Conservation (phyloP, 2,113 vertebrate genomes). For the Mesitornis unicolor region DNA sequence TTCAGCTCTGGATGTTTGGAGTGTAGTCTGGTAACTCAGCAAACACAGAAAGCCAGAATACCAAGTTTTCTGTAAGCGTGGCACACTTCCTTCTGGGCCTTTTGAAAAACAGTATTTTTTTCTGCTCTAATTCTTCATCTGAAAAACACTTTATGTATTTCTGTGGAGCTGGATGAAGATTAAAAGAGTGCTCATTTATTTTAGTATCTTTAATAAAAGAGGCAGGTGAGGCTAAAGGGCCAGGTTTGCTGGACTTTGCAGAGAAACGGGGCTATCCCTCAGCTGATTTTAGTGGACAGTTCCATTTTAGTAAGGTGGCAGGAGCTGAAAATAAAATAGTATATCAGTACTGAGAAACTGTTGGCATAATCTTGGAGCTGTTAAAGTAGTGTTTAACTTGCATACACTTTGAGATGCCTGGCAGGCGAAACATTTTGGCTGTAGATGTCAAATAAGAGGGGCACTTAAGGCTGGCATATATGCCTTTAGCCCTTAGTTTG, state of each 20-base stretch:
- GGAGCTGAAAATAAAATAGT: neutral
- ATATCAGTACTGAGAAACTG: neutral
- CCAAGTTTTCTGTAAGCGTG: neutral
- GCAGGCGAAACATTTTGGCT: neutral
- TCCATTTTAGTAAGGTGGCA: neutral
- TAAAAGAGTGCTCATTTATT: neutral
- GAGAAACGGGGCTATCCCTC: neutral
- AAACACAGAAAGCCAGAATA: neutral
- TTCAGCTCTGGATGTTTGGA: neutral
- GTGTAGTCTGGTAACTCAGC: neutral
- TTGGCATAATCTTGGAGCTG: neutral
- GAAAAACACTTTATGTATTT: neutral
- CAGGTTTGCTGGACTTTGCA: neutral
- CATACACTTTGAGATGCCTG: neutral
- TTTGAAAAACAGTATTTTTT: neutral
- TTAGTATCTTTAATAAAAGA: neutral
- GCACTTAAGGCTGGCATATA: neutral
- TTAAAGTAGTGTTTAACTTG: neutral
- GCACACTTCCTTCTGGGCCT: neutral
- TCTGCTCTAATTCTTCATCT: neutral
- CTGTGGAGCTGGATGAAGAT: neutral
- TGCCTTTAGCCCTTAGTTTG: neutral
- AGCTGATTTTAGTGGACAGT: neutral
- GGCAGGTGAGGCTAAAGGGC: neutral
- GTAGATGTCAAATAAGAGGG: fast-evolving